phyloP scores from a whole-genome alignment of 2,888 invertebrate genomes.

The Oscheius myriophilus region DNA sequence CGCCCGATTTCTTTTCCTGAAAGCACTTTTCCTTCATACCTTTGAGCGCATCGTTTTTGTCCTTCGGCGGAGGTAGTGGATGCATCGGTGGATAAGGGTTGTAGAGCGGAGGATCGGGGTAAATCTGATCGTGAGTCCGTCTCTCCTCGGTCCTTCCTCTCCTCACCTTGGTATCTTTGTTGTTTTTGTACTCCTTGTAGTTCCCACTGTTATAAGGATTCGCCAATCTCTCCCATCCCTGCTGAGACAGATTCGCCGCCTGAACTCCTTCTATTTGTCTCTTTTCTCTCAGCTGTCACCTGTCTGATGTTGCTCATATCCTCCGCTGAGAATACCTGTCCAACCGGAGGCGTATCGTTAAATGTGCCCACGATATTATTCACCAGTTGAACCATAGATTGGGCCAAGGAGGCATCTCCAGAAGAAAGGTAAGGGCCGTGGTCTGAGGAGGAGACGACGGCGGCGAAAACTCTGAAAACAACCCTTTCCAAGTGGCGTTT shows the following conservation, averaged over 20 bases:
- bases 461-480: conserved; percentile 12
- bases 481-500: not conserved
- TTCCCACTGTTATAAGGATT: not conserved
- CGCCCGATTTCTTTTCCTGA: no score
- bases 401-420: not conserved
- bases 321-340: conserved; percentile 8
- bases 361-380: conserved; percentile 7
- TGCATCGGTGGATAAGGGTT: conserved; percentile 18
- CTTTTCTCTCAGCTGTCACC: not conserved
- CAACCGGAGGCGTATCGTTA: conserved; percentile 13
- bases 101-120: conserved; percentile 14
- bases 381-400: conserved; percentile 12
- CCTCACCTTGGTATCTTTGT: not conserved
- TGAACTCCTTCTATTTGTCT: not conserved
- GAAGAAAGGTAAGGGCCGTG: not conserved
- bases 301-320: conserved; percentile 14
- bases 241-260: conserved; percentile 11
- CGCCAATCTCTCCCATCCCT: conserved; percentile 8
- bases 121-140: not conserved
- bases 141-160: not conserved
- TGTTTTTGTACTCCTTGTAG: not conserved
- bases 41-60: conserved; percentile 17
- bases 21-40: not conserved
- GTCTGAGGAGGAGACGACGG: not conserved
- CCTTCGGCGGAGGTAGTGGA: conserved; percentile 9